A percentile compares a stretch with the other conserved stretches of the same genome.
Evolutionary conservation across 2,888 invertebrate genomes (phyloP).

Genomic region (Chironomus riparius): DNA sequence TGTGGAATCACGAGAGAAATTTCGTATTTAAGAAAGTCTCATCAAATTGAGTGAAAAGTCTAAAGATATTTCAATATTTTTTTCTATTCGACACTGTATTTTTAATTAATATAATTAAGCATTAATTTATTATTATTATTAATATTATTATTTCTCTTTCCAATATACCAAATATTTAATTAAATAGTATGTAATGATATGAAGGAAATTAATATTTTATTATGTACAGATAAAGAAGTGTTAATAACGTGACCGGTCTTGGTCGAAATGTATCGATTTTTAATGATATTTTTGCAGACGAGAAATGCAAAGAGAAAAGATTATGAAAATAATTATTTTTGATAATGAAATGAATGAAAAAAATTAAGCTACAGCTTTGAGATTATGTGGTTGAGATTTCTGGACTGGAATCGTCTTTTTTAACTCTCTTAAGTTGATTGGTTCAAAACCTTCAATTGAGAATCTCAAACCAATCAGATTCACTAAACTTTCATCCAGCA

Average conservation of each 20-base stretch:
- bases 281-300: background rate
- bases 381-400: no score
- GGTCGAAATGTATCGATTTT: background rate
- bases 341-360: no score
- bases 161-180: conserved; percentile 24
- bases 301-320: background rate
- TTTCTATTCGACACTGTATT: background rate
- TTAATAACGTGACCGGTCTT: background rate
- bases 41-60: background rate
- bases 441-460: no score
- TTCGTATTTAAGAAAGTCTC: conserved; percentile 11
- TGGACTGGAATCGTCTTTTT: no score
- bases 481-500: no score
- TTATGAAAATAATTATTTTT: no score
- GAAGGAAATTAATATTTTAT: background rate
- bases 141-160: background rate
- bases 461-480: no score
- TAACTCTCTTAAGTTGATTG: no score
- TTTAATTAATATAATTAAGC: background rate
- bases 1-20: conserved; percentile 23
- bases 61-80: background rate
- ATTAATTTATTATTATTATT: background rate
- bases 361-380: no score
- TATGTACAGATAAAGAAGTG: background rate
- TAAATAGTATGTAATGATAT: background rate